Evolutionary conservation across 2,888 invertebrate species (phyloP), one percentile per base, ranked within the genome.

Genomic region (Thera obeliscata): DNA sequence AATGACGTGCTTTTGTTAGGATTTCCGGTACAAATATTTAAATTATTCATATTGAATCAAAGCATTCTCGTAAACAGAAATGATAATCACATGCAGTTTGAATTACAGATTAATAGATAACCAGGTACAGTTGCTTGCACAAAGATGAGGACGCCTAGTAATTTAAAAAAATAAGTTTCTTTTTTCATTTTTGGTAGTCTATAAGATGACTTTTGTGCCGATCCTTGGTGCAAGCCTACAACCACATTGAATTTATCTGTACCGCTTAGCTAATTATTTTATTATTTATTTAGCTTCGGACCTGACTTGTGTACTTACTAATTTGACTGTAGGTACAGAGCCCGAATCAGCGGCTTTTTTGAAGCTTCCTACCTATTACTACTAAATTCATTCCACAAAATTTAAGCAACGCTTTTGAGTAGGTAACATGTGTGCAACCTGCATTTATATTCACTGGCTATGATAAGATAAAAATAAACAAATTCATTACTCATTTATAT

Each of bases 1-100:
- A 78, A 82, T 82, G 84, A 81, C 78, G 77, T 74, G 80, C 91
- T 83, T 88, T 91, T 89, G 93, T 90, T 85, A 82, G 85, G 81
- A 84, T 86, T 88, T 93, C 93, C 93, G 93, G 89, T 79, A 78
- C 84, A 36, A 48, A 49, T 54, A 81, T 56, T 65, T 71, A 71
- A 87, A 88, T 91, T 88, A 90, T 92, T 89, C 89, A 88, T 90
- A 90, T 88, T 87, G 87, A 89, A 90, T 90, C 87, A 89, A 80
- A 80, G 77, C 82, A 80, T 82, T 83, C 83, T 87, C 84, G 87
- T 88, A 88, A 88, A 87, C 85, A 86, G 84, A 72, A 80, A 82
- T 84, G 83, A 87, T 86, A 86, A 88, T 90, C 88, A 86, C 79
- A 74, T 78, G 79, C 78, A 75, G 76, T 81, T 77, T 78, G 76